Conservation (phyloP, 2,113 vertebrate species). For the Verasper variegatus region DNA sequence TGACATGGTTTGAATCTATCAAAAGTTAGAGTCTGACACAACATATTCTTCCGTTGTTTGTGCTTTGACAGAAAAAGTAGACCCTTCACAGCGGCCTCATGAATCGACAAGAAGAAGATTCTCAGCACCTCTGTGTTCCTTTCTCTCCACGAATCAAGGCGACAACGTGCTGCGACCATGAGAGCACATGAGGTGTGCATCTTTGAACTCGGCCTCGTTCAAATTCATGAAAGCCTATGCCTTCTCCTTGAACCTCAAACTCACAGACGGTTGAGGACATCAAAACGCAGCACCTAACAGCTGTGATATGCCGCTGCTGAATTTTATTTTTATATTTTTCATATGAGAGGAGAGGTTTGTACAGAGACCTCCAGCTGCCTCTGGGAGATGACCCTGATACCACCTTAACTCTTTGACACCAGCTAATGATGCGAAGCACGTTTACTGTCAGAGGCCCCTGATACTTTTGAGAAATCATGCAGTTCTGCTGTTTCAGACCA, state of each 20-base stretch:
- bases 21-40: not conserved
- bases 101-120: constrained; percentile 6
- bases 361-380: not conserved
- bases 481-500: too few species aligned
- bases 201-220: constrained; percentile 45
- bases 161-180: not conserved
- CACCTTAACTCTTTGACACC: not conserved
- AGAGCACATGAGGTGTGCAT: constrained; percentile 7
- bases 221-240: constrained; percentile 42
- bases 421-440: not conserved
- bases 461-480: too few species aligned
- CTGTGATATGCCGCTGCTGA: not conserved
- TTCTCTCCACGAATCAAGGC: not conserved
- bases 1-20: not conserved
- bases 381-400: not conserved
- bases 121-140: not conserved
- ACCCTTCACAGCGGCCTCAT: not conserved
- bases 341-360: not conserved
- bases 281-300: not conserved
- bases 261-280: constrained; percentile 3
- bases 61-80: not conserved
- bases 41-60: not conserved
- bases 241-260: constrained; percentile 35
- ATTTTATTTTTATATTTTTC: not conserved
- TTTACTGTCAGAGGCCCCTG: not conserved